Percentiles rank a stretch among this genome's conserved stretches.
Conservation (phyloP, 2,113 vertebrate species). For the Cochlearius cochlearius region DNA sequence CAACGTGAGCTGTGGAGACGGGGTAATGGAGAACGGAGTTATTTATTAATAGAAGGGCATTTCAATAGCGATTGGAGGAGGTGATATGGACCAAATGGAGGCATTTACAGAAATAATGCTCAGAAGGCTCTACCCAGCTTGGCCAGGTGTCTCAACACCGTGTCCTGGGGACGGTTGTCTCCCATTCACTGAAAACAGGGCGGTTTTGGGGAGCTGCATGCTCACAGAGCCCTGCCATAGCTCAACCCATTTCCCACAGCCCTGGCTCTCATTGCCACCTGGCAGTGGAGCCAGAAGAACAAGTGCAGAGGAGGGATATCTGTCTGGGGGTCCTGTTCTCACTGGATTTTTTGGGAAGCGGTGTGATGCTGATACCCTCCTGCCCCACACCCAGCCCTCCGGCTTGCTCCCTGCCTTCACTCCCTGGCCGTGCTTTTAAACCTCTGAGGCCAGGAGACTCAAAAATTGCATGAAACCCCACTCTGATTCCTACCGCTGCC, state of each 20-base stretch:
- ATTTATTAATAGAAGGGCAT: conserved; percentile 75
- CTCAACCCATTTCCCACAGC: background rate
- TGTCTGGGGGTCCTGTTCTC: background rate
- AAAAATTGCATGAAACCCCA: background rate
- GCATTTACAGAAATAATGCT: conserved; percentile 53
- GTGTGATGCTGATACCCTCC: background rate
- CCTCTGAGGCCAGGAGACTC: background rate
- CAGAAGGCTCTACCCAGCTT: conserved; percentile 5
- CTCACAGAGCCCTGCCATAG: background rate
- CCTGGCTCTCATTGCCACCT: background rate
- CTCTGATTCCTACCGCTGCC: background rate
- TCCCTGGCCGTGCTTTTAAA: background rate
- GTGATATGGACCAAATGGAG: conserved; percentile 58
- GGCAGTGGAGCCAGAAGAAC: background rate
- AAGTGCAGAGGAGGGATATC: fast-evolving
- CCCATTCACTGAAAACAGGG: background rate
- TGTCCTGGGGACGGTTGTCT: background rate
- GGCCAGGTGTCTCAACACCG: background rate
- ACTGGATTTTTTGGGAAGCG: background rate
- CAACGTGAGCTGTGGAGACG: conserved; percentile 36
- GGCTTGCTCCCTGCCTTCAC: fast-evolving
- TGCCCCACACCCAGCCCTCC: background rate
- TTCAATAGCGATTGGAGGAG: conserved; percentile 58
- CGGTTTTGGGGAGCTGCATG: background rate
- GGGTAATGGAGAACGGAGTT: conserved; percentile 63